Percentiles rank a stretch among this genome's conserved stretches.
Evolutionary conservation across 2,797 vertebrate species (phyloP).

Genomic region (Sebastes oblongus): DNA sequence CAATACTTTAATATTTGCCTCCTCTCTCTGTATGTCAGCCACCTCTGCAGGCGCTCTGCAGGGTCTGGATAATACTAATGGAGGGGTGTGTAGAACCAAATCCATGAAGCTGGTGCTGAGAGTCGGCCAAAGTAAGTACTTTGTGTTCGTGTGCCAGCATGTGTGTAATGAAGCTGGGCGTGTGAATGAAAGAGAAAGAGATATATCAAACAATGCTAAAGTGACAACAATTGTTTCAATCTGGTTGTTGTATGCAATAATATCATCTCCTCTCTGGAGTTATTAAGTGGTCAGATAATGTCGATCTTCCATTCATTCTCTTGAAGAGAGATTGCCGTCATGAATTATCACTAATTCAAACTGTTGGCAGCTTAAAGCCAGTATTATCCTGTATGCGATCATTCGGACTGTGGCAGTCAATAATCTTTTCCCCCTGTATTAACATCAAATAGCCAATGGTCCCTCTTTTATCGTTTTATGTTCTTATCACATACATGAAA

Average conservation of each 20-base stretch:
- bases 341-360: conserved; percentile 69
- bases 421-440: conserved; percentile 5
- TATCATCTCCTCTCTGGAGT: conserved; percentile 2
- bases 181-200: not conserved
- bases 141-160: conserved; percentile 13
- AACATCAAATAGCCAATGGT: conserved; percentile 19
- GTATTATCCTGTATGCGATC: conserved; percentile 59
- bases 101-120: conserved; percentile 99
- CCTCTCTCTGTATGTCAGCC: conserved; percentile 80
- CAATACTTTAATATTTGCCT: not conserved
- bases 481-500: not conserved
- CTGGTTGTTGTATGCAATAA: conserved; percentile 15
- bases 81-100: conserved; percentile 93
- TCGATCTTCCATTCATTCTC: conserved; percentile 39
- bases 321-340: conserved; percentile 34
- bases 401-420: conserved; percentile 23
- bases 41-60: conserved; percentile 93
- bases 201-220: not conserved
- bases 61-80: conserved; percentile 93
- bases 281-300: conserved; percentile 51
- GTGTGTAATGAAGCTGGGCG: not conserved
- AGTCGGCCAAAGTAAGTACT: conserved; percentile 95
- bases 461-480: not conserved
- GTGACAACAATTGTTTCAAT: not conserved
- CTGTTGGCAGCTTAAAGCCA: conserved; percentile 58